Percentiles rank a stretch among this genome's conserved stretches.
These are phyloP conservation scores for Trissonchulus sp. DNA, from an alignment of 2,888 invertebrate species.

Conservation along the genomic window DNA sequence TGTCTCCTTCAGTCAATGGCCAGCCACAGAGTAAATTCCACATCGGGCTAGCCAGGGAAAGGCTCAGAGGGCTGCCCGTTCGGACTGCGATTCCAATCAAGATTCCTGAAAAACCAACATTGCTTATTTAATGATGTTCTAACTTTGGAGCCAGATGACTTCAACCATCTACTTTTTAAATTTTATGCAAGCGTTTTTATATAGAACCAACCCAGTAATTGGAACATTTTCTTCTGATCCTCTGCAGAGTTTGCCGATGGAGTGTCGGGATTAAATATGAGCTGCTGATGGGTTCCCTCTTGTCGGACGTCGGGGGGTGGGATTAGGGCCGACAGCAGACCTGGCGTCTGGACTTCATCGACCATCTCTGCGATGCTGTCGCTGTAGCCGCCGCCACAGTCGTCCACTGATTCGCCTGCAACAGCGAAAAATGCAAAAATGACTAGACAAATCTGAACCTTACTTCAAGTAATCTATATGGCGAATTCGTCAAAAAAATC, in stretches of 20 bases:
- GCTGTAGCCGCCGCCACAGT: constrained; percentile 94
- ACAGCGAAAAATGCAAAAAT: too few relatives aligned
- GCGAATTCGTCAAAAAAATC: too few relatives aligned
- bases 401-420: constrained; percentile 83
- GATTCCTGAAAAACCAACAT: constrained; percentile 62
- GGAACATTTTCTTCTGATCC: not conserved
- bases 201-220: not conserved
- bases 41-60: constrained; percentile 86
- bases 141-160: too few relatives aligned
- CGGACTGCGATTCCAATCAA: constrained; percentile 81
- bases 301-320: constrained; percentile 72
- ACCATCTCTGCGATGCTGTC: constrained; percentile 98
- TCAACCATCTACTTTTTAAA: too few relatives aligned
- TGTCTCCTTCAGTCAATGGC: constrained; percentile 74
- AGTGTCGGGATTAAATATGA: not conserved
- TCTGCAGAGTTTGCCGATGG: not conserved
- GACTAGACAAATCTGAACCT: too few relatives aligned
- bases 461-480: too few relatives aligned
- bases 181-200: not conserved
- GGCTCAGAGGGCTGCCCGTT: constrained; percentile 84
- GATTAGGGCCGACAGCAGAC: constrained; percentile 72
- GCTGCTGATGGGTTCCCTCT: not conserved
- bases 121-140: too few relatives aligned
- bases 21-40: constrained; percentile 91
- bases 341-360: constrained; percentile 76